Base-by-base conservation (phyloP, 2,888 invertebrate genomes). In the Coronaproctus castanopsis region DNA sequence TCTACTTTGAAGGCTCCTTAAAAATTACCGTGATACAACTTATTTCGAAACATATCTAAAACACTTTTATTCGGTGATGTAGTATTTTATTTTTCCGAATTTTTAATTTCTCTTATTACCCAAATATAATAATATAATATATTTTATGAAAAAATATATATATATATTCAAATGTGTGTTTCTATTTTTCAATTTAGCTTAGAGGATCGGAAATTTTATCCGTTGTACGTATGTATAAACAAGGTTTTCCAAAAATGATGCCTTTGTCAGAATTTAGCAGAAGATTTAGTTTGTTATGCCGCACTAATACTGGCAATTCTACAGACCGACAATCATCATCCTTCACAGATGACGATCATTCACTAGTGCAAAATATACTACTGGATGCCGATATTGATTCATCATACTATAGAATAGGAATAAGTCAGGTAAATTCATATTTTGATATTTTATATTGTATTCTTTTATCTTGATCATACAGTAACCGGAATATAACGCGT, bases 241-340 rank as follows among this genome's bases (percentile, higher is more conserved):
- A 91, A 72, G 95, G 95, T 22, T 96, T 87, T 73, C 95, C 96
- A 0, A 90, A 90, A 70, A 84, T 85, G 68, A 81, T 95, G 78
- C 87, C 85, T 61, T 79, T 92, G 61, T 79, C 82, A 18, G 95
- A 95, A 71, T 95, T 96, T 69, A 79, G 87, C 59, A 80, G 92
- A 66, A 81, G 91, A 70, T 89, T 87, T 71, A 79, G 82, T 57
- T 73, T 82, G 21, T 67, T 83, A 61, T 75, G 76, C 0, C 74
- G 74, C 1, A 58, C 54, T 20, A 75, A 56, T 57, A 67, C 58
- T 72, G 73, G 49, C 68, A 68, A 10, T 62, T 67, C 0, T 71
- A 72, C 55, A 62, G 61, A 49, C 62, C 5, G 14, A 36, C 8
- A 36, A 8, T 14, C 5, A 14, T 5, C 36, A 36, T 36, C 36